These are phyloP conservation scores for Osedax frankpressi DNA, from an alignment of 2,888 invertebrate species.

Conservation along the genomic window DNA sequence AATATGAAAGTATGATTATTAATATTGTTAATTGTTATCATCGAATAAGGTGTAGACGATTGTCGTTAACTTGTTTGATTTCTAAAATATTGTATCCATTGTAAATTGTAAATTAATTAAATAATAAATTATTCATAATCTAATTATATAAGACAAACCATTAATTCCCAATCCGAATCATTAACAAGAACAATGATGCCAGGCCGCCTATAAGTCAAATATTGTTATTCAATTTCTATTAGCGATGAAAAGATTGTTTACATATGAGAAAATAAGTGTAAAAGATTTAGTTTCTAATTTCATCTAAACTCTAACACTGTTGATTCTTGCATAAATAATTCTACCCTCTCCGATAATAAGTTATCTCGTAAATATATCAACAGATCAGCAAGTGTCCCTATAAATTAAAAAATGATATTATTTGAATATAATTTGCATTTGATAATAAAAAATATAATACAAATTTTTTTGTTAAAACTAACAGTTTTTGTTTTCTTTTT, in stretches of 20 bases:
- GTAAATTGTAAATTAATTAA: no score
- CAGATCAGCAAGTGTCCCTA: not conserved
- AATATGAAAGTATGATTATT: no score
- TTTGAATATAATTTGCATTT: not conserved
- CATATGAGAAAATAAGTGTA: no score
- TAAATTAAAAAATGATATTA: not conserved
- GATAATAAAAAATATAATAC: not conserved
- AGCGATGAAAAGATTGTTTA: no score
- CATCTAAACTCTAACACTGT: not conserved
- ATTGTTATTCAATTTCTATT: no score
- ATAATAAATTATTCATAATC: no score
- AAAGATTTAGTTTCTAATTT: no score
- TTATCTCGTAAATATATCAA: not conserved
- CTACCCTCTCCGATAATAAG: conserved; percentile 3
- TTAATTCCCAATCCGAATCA: conserved; percentile 85
- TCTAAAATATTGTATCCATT: no score
- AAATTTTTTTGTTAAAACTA: not conserved
- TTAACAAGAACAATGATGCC: conserved; percentile 86
- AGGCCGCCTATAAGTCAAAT: conserved; percentile 55
- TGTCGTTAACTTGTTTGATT: no score
- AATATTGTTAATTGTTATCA: no score
- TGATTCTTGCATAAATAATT: conserved; percentile 3
- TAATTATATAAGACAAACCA: conserved; percentile 53
- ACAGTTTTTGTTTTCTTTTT: not conserved
- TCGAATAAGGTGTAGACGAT: no score